Base-by-base conservation (phyloP, 2,797 vertebrate genomes). In the Melanotaenia boesemani region DNA sequence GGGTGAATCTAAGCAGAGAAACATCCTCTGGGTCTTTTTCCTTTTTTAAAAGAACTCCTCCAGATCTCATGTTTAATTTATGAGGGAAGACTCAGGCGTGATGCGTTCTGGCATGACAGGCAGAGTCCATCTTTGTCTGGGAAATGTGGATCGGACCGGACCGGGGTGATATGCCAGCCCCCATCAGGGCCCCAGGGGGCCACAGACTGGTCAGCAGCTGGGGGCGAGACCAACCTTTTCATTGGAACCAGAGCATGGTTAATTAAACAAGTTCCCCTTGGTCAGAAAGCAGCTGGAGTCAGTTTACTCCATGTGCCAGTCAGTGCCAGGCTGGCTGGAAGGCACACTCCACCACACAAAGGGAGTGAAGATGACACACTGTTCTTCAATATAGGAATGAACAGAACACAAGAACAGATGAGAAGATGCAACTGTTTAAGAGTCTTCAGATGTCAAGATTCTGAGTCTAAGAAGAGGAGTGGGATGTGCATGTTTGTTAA, bases 41-140 rank as follows among this genome's bases (percentile, higher is more conserved):
- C 85, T 88, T 93, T 93, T 94, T 91, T 92, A 91, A 91, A 94
- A 94, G 91, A 92, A 92, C 93, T 94, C 93, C 92, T 94, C 93
- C 90, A 91, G 93, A 94, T 93, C 92, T 95, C 91, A 94, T 95
- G 94, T 93, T 95, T 95, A 93, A 95, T 95, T 93, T 89, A 95
- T 95, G 91, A 92, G 89, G 83, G 83, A 89, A 86, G 88, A 89
- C 89, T 94, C 88, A 92, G 86, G 84, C 90, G 82, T 94, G 92
- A 95, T 95, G 93, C 91, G 92, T 94, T 88, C 90, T 92, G 91
- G 92, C 93, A 92, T 91, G 92, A 92, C 89, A 93, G 91, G 89
- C 88, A 83, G 84, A 91, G 90, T 93, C 93, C 92, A 91, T 93
- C 91, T 94, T 94, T 93, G 91, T 92, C 89, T 93, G 73, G 72